Evolutionary conservation across 1,140 invertebrate species (phyloP).

Genomic region (Rhynchophorus ferrugineus): DNA sequence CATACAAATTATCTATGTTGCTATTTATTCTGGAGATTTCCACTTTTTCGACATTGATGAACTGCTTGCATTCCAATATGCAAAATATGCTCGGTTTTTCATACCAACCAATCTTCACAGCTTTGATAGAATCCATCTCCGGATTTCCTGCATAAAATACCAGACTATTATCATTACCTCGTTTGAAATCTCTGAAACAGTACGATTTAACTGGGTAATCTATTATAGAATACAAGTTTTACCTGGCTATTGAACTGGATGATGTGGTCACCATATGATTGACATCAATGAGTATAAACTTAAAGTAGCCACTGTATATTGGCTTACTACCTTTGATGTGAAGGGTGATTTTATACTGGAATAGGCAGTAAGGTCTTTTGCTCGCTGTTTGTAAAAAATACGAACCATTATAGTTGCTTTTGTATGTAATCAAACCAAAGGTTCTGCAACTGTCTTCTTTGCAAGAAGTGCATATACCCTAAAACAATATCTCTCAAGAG

Average conservation of each 20-base stretch:
- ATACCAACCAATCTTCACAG: constrained; percentile 33
- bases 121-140: constrained; percentile 24
- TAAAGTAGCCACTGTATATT: constrained; percentile 27
- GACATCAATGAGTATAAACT: constrained; percentile 32
- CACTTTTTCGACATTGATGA: constrained; percentile 20
- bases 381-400: constrained; percentile 26
- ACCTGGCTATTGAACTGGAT: constrained; percentile 10
- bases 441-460: constrained; percentile 21
- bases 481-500: constrained; percentile 18
- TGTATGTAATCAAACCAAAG: constrained; percentile 21
- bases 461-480: constrained; percentile 33
- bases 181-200: constrained; percentile 15
- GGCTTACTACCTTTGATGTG: constrained; percentile 11
- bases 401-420: constrained; percentile 6
- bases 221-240: background rate
- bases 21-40: constrained; percentile 13
- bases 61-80: constrained; percentile 15
- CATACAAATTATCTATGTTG: too few species aligned
- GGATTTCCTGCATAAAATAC: constrained; percentile 32
- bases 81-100: constrained; percentile 24
- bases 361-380: constrained; percentile 25
- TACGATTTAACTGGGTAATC: background rate
- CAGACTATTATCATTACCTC: constrained; percentile 26
- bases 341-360: constrained; percentile 23
- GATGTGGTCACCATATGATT: constrained; percentile 26